A percentile compares a stretch with the other conserved stretches of the same genome.
Conservation (phyloP, 2,113 vertebrate genomes). For the Limnothrissa miodon region DNA sequence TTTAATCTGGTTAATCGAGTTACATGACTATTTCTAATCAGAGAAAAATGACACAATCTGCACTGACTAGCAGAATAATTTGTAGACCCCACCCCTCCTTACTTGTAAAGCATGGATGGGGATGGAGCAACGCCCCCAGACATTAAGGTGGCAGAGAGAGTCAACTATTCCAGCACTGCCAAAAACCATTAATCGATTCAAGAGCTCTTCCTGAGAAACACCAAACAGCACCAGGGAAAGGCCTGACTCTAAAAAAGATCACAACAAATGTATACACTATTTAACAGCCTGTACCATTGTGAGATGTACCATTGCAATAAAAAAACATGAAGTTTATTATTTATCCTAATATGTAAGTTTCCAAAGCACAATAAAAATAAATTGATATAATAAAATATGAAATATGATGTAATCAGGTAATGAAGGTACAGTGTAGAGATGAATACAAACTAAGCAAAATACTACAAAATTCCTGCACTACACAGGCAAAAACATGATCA, state of each 20-base stretch:
- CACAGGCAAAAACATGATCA: too few relatives aligned
- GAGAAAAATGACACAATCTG: too few relatives aligned
- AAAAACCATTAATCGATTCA: slow-evolving; percentile 88
- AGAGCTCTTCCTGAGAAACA: slow-evolving; percentile 84
- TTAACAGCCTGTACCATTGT: background rate
- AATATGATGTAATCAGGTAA: too few relatives aligned
- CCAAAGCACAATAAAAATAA: too few relatives aligned
- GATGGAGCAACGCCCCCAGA: slow-evolving; percentile 92
- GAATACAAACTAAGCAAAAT: too few relatives aligned
- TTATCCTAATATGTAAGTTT: too few relatives aligned
- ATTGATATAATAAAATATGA: background rate
- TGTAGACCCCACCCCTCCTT: slow-evolving; percentile 24
- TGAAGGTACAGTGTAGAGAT: too few relatives aligned
- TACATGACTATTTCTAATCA: too few relatives aligned
- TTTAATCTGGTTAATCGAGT: too few relatives aligned
- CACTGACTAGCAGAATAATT: background rate
- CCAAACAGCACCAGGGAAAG: slow-evolving; percentile 84
- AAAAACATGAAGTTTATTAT: background rate
- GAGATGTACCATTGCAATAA: background rate
- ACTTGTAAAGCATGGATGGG: slow-evolving; percentile 91
- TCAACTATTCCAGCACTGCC: slow-evolving; percentile 85
- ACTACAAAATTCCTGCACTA: too few relatives aligned
- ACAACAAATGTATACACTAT: background rate
- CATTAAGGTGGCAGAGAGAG: slow-evolving; percentile 87
- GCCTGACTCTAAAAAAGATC: slow-evolving; percentile 69